Conservation (phyloP, 1,140 invertebrate species). For the Littorina saxatilis region DNA sequence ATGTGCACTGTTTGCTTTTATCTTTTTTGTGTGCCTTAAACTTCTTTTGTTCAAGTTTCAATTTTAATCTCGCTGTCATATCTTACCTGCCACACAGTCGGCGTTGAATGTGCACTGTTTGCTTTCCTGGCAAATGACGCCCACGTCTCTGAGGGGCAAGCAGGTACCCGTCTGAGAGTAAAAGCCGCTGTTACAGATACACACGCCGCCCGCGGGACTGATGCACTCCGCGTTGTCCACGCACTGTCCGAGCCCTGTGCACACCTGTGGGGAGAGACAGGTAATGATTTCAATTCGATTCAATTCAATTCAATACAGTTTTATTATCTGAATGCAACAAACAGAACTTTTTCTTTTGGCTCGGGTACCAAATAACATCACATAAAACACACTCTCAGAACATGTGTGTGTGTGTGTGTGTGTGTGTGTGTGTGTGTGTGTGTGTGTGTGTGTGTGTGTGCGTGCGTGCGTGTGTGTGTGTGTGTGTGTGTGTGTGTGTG, state of each 20-base stretch:
- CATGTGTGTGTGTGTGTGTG: not conserved
- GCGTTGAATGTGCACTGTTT: slow-evolving; percentile 36
- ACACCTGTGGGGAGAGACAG: too few species aligned
- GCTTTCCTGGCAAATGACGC: not conserved
- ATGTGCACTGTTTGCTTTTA: slow-evolving; percentile 28
- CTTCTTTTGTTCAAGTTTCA: too few species aligned
- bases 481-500: not conserved
- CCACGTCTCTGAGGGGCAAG: not conserved
- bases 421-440: not conserved
- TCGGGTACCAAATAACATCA: too few species aligned
- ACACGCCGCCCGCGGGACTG: not conserved
- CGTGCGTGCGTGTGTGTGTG: not conserved
- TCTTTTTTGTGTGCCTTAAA: too few species aligned
- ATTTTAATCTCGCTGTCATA: too few species aligned
- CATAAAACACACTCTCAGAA: too few species aligned
- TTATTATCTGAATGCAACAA: too few species aligned
- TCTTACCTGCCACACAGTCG: slow-evolving; percentile 8
- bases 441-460: not conserved
- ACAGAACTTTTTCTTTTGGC: too few species aligned
- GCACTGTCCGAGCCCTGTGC: slow-evolving; percentile 30
- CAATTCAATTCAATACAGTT: too few species aligned
- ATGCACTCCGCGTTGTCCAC: slow-evolving; percentile 37
- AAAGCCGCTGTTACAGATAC: slow-evolving; percentile 16
- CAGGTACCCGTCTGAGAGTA: slow-evolving; percentile 21
- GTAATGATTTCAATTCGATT: too few species aligned